phyloP scores from a whole-genome alignment of 37 sponge, comb jelly and placozoan species.

The Ephydatia muelleri region DNA sequence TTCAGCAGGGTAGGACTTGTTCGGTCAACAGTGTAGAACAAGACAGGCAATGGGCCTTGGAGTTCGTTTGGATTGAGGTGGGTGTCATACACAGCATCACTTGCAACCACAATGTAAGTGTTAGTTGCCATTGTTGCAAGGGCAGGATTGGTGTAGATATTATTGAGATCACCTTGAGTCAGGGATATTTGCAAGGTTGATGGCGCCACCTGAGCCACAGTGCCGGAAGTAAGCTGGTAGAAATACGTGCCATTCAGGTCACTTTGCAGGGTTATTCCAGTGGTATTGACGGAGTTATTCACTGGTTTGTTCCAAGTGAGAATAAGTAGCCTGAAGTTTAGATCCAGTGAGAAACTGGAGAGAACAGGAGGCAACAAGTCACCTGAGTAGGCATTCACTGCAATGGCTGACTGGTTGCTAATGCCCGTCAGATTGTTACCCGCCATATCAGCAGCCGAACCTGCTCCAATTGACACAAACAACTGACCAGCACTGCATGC shows the following conservation, averaged over 20 bases:
- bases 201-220: slow-evolving; percentile 20
- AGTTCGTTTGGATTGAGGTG: slow-evolving; percentile 65
- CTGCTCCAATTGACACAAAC: slow-evolving; percentile 57
- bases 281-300: slow-evolving; percentile 41
- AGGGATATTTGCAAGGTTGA: slow-evolving; percentile 32
- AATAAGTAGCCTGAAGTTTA: slow-evolving; percentile 45
- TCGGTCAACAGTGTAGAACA: slow-evolving; percentile 43
- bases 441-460: slow-evolving; percentile 63
- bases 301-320: slow-evolving; percentile 82
- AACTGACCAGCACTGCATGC: slow-evolving; percentile 44
- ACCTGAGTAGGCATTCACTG: slow-evolving; percentile 51
- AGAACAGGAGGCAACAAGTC: slow-evolving; percentile 77
- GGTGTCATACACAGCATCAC: slow-evolving; percentile 52
- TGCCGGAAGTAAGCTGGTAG: slow-evolving; percentile 51
- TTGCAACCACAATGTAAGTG: slow-evolving; percentile 61
- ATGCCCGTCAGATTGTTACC: slow-evolving; percentile 55
- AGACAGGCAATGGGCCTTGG: slow-evolving; percentile 34
- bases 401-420: slow-evolving; percentile 13
- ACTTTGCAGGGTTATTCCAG: slow-evolving; percentile 43
- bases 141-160: slow-evolving; percentile 56
- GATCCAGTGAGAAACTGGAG: slow-evolving; percentile 53
- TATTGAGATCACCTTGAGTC: slow-evolving; percentile 65
- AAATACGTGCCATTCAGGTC: slow-evolving; percentile 12
- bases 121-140: slow-evolving; percentile 63
- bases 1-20: slow-evolving; percentile 59